These are phyloP conservation scores for Labroides dimidiatus DNA, from an alignment of 2,797 vertebrate genomes.

Conservation along the genomic window DNA sequence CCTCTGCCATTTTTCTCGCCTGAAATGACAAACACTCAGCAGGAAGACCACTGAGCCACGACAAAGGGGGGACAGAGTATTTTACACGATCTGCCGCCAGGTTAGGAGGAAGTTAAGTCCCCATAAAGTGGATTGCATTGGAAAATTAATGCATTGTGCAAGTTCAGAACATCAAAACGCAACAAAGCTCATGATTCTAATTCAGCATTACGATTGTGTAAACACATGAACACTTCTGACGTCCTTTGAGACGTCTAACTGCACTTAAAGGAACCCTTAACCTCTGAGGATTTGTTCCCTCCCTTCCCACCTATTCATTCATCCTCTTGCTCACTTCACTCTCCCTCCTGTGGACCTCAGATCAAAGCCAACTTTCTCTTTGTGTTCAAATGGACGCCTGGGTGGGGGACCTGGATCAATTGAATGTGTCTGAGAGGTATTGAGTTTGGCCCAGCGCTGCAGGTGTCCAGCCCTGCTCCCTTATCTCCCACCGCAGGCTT, in stretches of 20 bases:
- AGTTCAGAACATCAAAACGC: not conserved
- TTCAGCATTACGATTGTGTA: not conserved
- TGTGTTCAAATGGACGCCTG: constrained; percentile 47
- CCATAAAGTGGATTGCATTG: not conserved
- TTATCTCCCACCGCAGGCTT: constrained; percentile 40
- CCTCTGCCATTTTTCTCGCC: constrained; percentile 43
- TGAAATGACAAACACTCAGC: constrained; percentile 54
- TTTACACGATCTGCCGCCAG: constrained; percentile 24
- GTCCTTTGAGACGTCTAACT: constrained; percentile 13
- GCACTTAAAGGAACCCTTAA: not conserved
- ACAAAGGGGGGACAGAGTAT: constrained; percentile 5
- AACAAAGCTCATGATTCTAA: not conserved
- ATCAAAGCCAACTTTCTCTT: constrained; percentile 60
- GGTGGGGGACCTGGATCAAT: constrained; percentile 47
- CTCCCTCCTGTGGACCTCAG: constrained; percentile 47
- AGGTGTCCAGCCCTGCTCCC: constrained; percentile 37
- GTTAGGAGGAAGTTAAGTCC: constrained; percentile 9
- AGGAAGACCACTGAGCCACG: constrained; percentile 32
- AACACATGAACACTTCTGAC: constrained; percentile 14
- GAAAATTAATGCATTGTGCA: constrained; percentile 4
- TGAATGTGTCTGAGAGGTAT: constrained; percentile 51
- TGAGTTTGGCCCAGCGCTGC: constrained; percentile 41
- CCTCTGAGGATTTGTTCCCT: constrained; percentile 13
- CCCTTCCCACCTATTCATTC: constrained; percentile 11
- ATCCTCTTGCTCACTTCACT: constrained; percentile 10